Conservation (phyloP, 2,888 invertebrate species). For the Branchipolynoe longqiensis region DNA sequence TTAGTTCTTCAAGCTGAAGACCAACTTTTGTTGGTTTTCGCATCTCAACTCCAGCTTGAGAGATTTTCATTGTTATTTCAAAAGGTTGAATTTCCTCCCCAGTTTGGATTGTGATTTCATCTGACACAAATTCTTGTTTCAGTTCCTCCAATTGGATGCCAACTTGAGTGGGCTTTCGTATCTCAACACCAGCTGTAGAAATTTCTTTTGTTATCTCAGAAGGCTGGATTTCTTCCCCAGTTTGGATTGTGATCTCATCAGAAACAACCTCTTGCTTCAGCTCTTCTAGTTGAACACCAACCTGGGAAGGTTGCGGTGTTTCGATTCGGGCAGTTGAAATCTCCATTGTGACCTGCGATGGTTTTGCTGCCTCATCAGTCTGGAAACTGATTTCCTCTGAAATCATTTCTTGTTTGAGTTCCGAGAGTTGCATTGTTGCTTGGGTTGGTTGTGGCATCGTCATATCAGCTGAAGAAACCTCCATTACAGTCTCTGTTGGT, state of each 20-base stretch:
- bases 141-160: conserved; percentile 30
- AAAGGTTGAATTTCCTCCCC: conserved; percentile 24
- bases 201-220: conserved; percentile 54
- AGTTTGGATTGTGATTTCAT: conserved; percentile 33
- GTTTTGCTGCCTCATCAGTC: conserved; percentile 59
- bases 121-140: conserved; percentile 11
- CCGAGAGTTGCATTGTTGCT: conserved; percentile 15
- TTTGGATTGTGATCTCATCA: conserved; percentile 29
- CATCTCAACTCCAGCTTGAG: conserved; percentile 51
- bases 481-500: conserved; percentile 53
- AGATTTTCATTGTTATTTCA: neutral
- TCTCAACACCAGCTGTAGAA: conserved; percentile 14
- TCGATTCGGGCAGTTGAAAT: conserved; percentile 31
- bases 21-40: conserved; percentile 40
- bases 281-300: conserved; percentile 14
- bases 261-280: conserved; percentile 38
- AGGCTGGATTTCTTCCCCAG: conserved; percentile 22
- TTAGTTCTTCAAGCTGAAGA: conserved; percentile 25
- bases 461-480: conserved; percentile 57
- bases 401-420: conserved; percentile 28
- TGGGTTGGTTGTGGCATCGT: conserved; percentile 30
- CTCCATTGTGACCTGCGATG: conserved; percentile 45
- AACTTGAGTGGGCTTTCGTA: conserved; percentile 20
- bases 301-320: conserved; percentile 16
- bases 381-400: conserved; percentile 32